Base-by-base conservation (phyloP, 2,888 invertebrate species). In the Drosophila pegasa region DNA sequence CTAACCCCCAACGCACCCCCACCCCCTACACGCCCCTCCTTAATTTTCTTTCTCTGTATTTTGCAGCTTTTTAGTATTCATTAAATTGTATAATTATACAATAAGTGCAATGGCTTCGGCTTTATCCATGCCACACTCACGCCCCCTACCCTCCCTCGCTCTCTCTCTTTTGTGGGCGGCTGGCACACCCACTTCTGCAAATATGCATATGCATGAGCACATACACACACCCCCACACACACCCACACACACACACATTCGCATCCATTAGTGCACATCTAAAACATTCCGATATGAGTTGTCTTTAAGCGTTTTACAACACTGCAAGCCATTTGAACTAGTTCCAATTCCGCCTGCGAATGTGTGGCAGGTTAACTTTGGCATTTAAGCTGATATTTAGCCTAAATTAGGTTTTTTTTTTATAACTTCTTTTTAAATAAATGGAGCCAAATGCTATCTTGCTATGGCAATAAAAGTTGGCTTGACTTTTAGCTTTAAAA, bases 61-160 rank as follows among this genome's bases (percentile, higher is more conserved):
- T 48, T 48, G 57, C 62, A 82, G 64, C 83, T 83, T 86, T 87
- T 84, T 87, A 84, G 84, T 84, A 84, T 84, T 84, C 83, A 84
- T 84, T 84, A 84, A 84, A 87, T 79, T 84, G 87, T 81, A 84
- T 87, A 84, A 84, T 84, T 84, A 87, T 84, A 84, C 83, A 87
- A 83, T 83, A 83, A 83, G 76, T 86, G 82, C 82, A 86, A 80
- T 79, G 75, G 65, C 75, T 80, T 75, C 66, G 71, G 71, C 69
- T 67, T 25, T 55, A 40, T 25, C 22, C 57, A 9, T 12, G 16
- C 14, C 10, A 4, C 51, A 3, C 3, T 12, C 16, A n/a, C 12
- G 1, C 37, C 22, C 9, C 4, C 9, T 2, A 1, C 16, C 16
- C 22, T 1, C 3, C 1, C 5, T 9, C 29, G 33, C 9, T 12